These are phyloP conservation scores for Allolobophora icterica DNA, from an alignment of 2,888 invertebrate species.

Conservation along the genomic window DNA sequence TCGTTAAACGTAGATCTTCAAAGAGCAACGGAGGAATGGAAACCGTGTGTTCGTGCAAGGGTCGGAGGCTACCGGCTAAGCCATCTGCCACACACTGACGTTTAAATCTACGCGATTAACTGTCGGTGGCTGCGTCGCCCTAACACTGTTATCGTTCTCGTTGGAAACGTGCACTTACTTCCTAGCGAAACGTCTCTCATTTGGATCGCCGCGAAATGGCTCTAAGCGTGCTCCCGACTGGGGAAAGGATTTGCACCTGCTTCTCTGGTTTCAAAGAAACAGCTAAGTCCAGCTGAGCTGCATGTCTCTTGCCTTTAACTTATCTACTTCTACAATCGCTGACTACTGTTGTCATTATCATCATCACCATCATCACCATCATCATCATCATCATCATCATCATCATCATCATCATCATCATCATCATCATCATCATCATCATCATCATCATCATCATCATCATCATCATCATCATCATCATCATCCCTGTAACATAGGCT, in stretches of 20 bases:
- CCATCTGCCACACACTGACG: neutral
- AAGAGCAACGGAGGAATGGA: neutral
- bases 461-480: too few relatives aligned
- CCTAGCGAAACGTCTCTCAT: neutral
- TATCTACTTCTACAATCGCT: neutral
- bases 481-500: too few relatives aligned
- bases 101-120: neutral
- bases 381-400: constrained; percentile 33
- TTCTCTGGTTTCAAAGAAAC: neutral
- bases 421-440: constrained; percentile 24
- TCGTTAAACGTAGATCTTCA: neutral
- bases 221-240: neutral
- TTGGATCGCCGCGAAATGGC: neutral
- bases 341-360: constrained; percentile 27
- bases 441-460: neutral
- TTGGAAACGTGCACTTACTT: neutral
- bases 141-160: neutral
- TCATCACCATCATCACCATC: constrained; percentile 38
- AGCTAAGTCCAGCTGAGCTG: neutral
- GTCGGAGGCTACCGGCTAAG: neutral
- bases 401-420: constrained; percentile 34
- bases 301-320: neutral
- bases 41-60: neutral
- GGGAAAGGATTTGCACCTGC: neutral
- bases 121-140: neutral